These are phyloP conservation scores for Dolichopus griseipennis DNA, from an alignment of 2,888 invertebrate genomes.

Conservation along the genomic window DNA sequence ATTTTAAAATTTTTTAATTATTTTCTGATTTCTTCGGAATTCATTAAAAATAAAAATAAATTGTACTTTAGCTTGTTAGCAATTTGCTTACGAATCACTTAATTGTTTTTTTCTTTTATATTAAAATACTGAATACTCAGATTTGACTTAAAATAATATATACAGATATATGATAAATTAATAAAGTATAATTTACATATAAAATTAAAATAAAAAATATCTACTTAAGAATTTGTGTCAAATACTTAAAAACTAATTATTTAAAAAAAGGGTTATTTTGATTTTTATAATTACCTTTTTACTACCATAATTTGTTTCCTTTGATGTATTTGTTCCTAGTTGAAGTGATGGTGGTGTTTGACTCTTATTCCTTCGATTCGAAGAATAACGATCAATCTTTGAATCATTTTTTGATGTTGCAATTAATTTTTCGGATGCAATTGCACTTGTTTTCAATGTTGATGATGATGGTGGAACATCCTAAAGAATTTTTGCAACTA, in stretches of 20 bases:
- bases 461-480: slow-evolving; percentile 28
- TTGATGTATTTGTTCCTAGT: not conserved
- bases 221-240: too few relatives aligned
- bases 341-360: not conserved
- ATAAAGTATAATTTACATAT: too few relatives aligned
- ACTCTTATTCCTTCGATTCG: not conserved
- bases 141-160: too few relatives aligned
- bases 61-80: too few relatives aligned
- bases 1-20: too few relatives aligned
- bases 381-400: not conserved
- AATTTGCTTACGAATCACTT: too few relatives aligned
- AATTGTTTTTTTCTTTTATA: too few relatives aligned
- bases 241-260: not conserved
- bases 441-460: slow-evolving; percentile 34
- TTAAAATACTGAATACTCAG: too few relatives aligned
- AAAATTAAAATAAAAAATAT: too few relatives aligned
- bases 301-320: not conserved
- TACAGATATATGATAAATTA: too few relatives aligned
- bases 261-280: not conserved
- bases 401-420: slow-evolving; percentile 35
- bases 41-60: too few relatives aligned
- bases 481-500: slow-evolving; percentile 43
- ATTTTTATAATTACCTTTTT: not conserved
- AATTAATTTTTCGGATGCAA: not conserved
- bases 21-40: too few relatives aligned